Base-by-base conservation (phyloP, 2,888 invertebrate genomes). In the Eupithecia vulgata region DNA sequence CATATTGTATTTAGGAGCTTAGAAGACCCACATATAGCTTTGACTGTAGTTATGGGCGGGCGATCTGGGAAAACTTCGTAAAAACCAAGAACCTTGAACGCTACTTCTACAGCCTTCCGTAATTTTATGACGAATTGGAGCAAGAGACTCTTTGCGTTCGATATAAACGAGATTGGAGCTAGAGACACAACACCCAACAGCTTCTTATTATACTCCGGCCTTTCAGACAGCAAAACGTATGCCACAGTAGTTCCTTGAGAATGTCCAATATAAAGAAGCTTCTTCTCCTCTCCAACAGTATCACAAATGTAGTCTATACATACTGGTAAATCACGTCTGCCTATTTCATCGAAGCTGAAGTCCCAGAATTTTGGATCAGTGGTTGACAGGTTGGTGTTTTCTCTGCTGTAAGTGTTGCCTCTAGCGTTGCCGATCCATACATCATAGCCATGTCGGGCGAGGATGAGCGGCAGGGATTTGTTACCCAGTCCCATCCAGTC, bases 331-430 rank as follows among this genome's bases (percentile, higher is more conserved):
- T 65, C 65, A 21, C 13, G 21, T n/a, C 21, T 25, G 7, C 65
- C 65, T 13, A 40, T 42, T 40, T 65, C 65, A 2, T 65, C 8
- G 13, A n/a, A 65, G 65, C 65, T 65, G 40, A 65, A 65, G 65
- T 65, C 40, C 65, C 65, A 65, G 40, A 65, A 42, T 21, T 15
- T 10, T 0, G 40, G 37, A 21, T 42, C 40, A 25, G 21, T 40
- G 25, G 65, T 12, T 25, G 40, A 25, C 5, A 65, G 5, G 21
- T 21, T 25, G 37, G 12, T 21, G 37, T 40, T n/a, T 25, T 40
- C 13, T 25, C 65, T 65, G 40, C 65, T 40, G 65, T 65, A 65
- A 7, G 25, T 65, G 40, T 37, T 40, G 5, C 65, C 65, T 65
- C 65, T 65, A 25, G 25, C 21, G 37, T 65, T 65, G 0, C 13